Percentiles rank a stretch among this genome's conserved stretches.
Evolutionary conservation across 2,113 vertebrate species (phyloP).

Genomic region (Otis tarda): DNA sequence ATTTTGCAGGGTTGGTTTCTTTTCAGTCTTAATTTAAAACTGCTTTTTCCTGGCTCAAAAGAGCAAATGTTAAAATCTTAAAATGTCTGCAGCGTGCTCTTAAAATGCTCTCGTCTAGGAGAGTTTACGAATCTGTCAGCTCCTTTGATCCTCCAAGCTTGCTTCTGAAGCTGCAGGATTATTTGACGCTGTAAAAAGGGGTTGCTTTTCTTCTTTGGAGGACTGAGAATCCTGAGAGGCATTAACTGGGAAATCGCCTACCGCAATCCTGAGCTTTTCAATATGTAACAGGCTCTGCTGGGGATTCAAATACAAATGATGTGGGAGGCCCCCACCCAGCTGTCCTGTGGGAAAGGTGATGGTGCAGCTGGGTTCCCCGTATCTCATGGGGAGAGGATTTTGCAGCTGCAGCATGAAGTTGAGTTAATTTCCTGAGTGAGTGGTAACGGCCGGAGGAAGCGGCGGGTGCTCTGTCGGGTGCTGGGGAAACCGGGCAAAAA

Average conservation of each 20-base stretch:
- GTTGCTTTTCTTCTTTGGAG: not conserved
- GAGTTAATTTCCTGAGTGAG: conserved; percentile 4
- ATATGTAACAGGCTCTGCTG: not conserved
- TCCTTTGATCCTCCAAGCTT: not conserved
- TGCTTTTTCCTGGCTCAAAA: not conserved
- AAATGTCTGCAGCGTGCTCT: not conserved
- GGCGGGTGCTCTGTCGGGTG: not conserved
- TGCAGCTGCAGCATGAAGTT: not conserved
- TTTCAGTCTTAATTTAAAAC: not conserved
- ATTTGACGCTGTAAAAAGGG: not conserved
- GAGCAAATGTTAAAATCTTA: not conserved
- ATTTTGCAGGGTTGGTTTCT: not conserved
- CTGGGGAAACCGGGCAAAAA: not conserved
- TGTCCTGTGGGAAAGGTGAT: not conserved
- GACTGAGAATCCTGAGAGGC: not conserved
- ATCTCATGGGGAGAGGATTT: not conserved
- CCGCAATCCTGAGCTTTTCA: not conserved
- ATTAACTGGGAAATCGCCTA: not conserved
- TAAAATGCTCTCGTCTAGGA: not conserved
- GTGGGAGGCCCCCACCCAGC: not conserved
- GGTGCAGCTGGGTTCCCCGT: not conserved
- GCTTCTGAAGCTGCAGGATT: not conserved
- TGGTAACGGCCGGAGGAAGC: not conserved
- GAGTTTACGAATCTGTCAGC: not conserved
- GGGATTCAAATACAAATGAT: not conserved